Conservation (phyloP, 2,888 invertebrate genomes). For the Dysmachus trigonus region DNA sequence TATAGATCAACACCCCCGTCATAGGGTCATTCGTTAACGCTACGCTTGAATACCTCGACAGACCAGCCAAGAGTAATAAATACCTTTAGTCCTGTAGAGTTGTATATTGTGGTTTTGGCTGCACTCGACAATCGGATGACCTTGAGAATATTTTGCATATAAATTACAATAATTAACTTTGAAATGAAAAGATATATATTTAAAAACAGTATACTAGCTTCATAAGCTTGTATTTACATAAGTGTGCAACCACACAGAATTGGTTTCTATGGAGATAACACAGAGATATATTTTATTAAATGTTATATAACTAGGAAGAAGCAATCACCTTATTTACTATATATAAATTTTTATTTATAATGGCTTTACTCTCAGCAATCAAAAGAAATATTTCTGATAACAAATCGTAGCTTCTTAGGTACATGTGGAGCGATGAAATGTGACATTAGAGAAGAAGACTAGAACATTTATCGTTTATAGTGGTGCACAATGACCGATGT, state of each 20-base stretch:
- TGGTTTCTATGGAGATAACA: background rate
- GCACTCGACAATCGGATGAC: background rate
- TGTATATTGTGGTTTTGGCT: background rate
- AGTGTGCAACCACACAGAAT: background rate
- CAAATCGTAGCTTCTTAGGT: background rate
- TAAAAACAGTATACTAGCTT: background rate
- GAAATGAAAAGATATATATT: background rate
- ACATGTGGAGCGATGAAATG: background rate
- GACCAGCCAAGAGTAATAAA: background rate
- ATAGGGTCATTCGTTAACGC: background rate
- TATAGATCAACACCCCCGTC: background rate
- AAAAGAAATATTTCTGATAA: background rate
- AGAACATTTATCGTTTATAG: background rate
- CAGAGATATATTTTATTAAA: background rate
- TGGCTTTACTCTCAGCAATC: background rate
- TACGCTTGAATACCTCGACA: background rate
- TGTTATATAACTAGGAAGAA: background rate
- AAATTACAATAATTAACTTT: background rate
- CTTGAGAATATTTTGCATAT: background rate
- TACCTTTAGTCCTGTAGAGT: background rate
- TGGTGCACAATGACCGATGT: background rate
- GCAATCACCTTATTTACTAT: background rate
- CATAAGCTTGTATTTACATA: background rate
- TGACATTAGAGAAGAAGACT: background rate
- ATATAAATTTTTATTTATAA: background rate